phyloP scores from a whole-genome alignment of 2,113 vertebrate genomes.

The Illadopsis cleaveri region DNA sequence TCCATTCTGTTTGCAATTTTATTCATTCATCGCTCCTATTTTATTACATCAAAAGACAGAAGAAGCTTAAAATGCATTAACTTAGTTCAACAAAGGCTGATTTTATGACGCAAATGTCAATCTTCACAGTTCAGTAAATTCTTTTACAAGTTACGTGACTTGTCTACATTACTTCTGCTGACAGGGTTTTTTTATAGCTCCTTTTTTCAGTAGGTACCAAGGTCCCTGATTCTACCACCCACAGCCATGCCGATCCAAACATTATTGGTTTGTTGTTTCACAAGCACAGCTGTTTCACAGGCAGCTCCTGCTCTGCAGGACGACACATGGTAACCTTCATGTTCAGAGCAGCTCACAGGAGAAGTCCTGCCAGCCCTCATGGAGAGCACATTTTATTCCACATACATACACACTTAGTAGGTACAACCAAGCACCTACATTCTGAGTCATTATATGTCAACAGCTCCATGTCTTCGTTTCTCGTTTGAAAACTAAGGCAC shows the following conservation, averaged over 20 bases:
- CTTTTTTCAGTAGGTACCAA: not conserved
- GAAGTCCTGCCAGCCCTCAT: not conserved
- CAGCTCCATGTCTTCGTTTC: not conserved
- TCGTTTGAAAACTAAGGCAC: not conserved
- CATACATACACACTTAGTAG: not conserved
- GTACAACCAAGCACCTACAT: not conserved
- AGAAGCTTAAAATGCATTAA: constrained; percentile 59
- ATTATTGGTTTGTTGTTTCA: too few species aligned
- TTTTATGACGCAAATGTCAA: constrained; percentile 67
- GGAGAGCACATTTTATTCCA: not conserved
- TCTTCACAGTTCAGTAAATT: constrained; percentile 51
- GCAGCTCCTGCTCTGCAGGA: not conserved
- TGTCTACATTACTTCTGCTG: constrained; percentile 1
- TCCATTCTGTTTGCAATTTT: constrained; percentile 46
- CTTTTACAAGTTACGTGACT: constrained; percentile 5
- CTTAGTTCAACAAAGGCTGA: constrained; percentile 62
- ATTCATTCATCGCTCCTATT: constrained; percentile 23
- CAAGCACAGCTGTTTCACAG: not conserved
- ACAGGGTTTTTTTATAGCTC: not conserved
- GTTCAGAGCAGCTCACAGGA: not conserved
- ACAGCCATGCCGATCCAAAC: not conserved
- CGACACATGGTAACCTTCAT: not conserved
- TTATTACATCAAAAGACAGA: constrained; percentile 51
- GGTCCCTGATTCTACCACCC: not conserved
- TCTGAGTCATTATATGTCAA: not conserved